These are phyloP conservation scores for Pogona vitticeps DNA, from an alignment of 2,113 vertebrate genomes.

Conservation along the genomic window DNA sequence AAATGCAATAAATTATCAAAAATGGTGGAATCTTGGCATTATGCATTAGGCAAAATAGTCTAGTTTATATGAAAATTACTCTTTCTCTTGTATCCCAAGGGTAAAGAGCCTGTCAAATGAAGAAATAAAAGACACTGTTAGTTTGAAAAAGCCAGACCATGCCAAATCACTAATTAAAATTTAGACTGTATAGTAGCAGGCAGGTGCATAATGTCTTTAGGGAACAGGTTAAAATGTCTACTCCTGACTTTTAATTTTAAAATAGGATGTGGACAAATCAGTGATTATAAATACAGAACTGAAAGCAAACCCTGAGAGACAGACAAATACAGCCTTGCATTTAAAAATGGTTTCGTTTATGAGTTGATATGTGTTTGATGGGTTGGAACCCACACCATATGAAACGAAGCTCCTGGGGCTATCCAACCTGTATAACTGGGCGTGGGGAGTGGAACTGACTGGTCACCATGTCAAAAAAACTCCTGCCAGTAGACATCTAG, in stretches of 20 bases:
- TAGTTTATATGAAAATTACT: constrained; percentile 68
- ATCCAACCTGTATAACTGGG: not conserved
- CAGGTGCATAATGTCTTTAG: constrained; percentile 58
- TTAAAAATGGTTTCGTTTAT: not conserved
- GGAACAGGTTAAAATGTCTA: constrained; percentile 29
- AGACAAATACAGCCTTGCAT: not conserved
- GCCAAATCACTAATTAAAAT: constrained; percentile 73
- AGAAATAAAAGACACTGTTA: constrained; percentile 71
- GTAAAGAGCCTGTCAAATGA: constrained; percentile 59
- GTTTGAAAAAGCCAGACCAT: constrained; percentile 69
- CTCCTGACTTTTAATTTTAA: constrained; percentile 36
- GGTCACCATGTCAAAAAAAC: not conserved
- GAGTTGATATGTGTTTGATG: not conserved
- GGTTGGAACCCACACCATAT: not conserved
- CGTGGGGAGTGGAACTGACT: not conserved
- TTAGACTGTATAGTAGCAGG: constrained; percentile 44
- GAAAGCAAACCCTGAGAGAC: constrained; percentile 17
- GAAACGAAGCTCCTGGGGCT: not conserved
- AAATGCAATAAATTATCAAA: constrained; percentile 54
- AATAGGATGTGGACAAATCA: constrained; percentile 10
- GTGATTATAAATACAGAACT: constrained; percentile 15
- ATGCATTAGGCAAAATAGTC: constrained; percentile 59
- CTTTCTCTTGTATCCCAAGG: constrained; percentile 56
- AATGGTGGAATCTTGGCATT: constrained; percentile 61
- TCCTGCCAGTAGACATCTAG: too few species aligned